These are phyloP conservation scores for Yasuhikotakia modesta DNA, from an alignment of 2,797 vertebrate species.

Conservation along the genomic window DNA sequence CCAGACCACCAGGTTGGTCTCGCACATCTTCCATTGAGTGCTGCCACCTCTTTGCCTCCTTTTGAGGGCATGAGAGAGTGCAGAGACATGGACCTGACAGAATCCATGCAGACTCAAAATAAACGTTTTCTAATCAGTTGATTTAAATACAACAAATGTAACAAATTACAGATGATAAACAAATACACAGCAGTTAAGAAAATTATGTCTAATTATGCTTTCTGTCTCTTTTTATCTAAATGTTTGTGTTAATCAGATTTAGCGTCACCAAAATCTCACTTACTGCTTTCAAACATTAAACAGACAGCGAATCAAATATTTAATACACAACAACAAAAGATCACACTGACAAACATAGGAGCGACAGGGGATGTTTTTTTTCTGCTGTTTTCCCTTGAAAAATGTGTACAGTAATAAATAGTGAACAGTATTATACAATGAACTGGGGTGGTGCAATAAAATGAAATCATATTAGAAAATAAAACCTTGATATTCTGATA, in stretches of 20 bases:
- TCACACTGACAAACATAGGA: neutral
- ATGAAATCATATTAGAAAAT: no score
- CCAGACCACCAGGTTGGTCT: conserved; percentile 73
- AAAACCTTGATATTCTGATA: no score
- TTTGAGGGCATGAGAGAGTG: conserved; percentile 77
- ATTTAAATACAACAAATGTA: neutral
- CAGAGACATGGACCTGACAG: conserved; percentile 43
- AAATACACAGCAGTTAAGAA: no score
- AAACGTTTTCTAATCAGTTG: neutral
- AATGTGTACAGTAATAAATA: no score
- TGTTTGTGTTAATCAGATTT: conserved; percentile 62
- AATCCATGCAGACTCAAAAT: conserved; percentile 12
- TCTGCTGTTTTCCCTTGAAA: no score
- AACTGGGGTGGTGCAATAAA: no score
- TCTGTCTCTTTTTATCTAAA: conserved; percentile 9
- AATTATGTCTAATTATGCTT: no score
- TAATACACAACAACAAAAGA: conserved; percentile 11
- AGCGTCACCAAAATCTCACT: conserved; percentile 71
- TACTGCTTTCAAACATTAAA: conserved; percentile 69
- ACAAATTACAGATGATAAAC: no score
- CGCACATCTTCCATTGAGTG: conserved; percentile 50
- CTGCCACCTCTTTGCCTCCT: conserved; percentile 69
- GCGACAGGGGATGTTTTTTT: no score
- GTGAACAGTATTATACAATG: no score
- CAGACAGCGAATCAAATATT: conserved; percentile 46